Percentiles rank a stretch among this genome's conserved stretches.
These are phyloP conservation scores for Euwallacea similis DNA, from an alignment of 1,140 invertebrate genomes.

Conservation along the genomic window DNA sequence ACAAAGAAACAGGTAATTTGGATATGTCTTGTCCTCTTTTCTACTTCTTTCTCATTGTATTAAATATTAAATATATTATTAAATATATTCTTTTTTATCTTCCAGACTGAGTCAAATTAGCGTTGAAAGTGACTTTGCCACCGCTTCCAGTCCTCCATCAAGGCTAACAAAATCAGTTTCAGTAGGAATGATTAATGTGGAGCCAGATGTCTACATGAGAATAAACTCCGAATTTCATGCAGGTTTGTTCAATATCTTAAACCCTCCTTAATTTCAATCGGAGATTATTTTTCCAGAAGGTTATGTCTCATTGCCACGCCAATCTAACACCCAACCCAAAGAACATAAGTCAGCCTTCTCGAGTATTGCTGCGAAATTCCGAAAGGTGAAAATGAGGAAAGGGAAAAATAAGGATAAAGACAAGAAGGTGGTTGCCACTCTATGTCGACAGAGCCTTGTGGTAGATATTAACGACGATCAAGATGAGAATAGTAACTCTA, in stretches of 20 bases:
- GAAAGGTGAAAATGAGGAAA: slow-evolving; percentile 58
- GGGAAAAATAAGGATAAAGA: slow-evolving; percentile 51
- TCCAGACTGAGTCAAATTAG: slow-evolving; percentile 58
- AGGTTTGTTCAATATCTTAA: slow-evolving; percentile 5
- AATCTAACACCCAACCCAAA: slow-evolving; percentile 47
- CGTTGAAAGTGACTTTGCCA: slow-evolving; percentile 60
- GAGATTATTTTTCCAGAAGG: slow-evolving; percentile 39
- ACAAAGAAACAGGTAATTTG: slow-evolving; percentile 44
- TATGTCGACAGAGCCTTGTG: slow-evolving; percentile 69
- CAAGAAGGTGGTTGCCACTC: slow-evolving; percentile 62
- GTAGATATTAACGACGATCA: slow-evolving; percentile 56
- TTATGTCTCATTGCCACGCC: slow-evolving; percentile 53
- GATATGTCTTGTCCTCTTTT: not conserved
- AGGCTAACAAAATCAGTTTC: slow-evolving; percentile 68
- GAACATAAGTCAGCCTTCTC: slow-evolving; percentile 60
- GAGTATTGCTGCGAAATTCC: slow-evolving; percentile 66
- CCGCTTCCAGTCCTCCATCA: slow-evolving; percentile 43
- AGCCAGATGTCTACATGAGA: slow-evolving; percentile 60
- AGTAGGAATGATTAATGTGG: slow-evolving; percentile 71
- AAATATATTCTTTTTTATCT: not conserved
- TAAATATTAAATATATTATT: not conserved
- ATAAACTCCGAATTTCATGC: slow-evolving; percentile 48
- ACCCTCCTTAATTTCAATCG: slow-evolving; percentile 2
- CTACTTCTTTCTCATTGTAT: not conserved
- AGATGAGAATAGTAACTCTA: not conserved